phyloP scores from a whole-genome alignment of 2,797 vertebrate genomes.

The Bucorvus abyssinicus region DNA sequence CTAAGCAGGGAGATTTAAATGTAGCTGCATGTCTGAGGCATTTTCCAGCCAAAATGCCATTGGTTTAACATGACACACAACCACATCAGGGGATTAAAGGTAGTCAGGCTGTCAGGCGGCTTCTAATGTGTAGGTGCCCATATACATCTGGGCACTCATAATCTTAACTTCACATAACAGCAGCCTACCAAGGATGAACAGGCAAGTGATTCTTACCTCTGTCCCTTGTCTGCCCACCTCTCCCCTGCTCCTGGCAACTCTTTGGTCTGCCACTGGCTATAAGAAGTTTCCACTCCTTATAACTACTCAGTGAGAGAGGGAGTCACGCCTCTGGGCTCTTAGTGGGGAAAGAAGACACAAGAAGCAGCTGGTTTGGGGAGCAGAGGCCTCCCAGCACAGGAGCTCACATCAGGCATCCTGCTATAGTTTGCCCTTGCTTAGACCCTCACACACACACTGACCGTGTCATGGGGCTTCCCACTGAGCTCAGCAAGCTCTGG shows the following conservation, averaged over 20 bases:
- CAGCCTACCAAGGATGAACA: background rate
- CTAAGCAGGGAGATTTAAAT: background rate
- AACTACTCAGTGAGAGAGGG: accelerated
- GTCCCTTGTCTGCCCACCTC: background rate
- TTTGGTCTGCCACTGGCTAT: background rate
- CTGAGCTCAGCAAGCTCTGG: background rate
- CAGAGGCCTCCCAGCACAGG: background rate
- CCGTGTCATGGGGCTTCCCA: accelerated
- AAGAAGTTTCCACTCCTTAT: background rate
- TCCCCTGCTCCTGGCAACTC: background rate
- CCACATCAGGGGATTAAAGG: background rate
- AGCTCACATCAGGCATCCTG: background rate
- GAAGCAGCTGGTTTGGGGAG: background rate
- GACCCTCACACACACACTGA: background rate
- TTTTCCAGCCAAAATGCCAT: background rate
- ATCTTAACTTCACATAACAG: background rate
- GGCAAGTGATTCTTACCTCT: background rate
- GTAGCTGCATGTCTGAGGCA: background rate
- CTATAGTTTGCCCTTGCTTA: background rate
- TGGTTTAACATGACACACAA: background rate
- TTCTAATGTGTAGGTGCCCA: background rate
- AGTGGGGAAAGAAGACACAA: background rate
- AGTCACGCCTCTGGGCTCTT: background rate
- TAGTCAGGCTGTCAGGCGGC: background rate
- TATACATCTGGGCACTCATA: background rate